Evolutionary conservation across 2,888 invertebrate genomes (phyloP).

Genomic region (Eumacrocentrus americanus): DNA sequence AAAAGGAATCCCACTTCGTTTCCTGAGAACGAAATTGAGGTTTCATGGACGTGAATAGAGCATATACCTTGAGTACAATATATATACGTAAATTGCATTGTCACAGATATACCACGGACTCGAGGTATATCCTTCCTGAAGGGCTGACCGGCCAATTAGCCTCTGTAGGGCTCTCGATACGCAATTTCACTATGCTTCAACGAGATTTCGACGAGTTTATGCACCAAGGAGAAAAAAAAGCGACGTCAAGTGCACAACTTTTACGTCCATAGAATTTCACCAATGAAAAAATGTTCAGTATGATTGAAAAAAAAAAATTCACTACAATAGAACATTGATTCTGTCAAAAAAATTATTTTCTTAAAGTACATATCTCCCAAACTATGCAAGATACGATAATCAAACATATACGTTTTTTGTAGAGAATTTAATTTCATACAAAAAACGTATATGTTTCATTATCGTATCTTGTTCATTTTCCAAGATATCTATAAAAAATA

Average conservation of each 20-base stretch:
- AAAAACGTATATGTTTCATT: no score
- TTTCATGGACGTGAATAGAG: constrained; percentile 37
- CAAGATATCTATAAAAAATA: no score
- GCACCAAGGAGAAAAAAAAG: neutral
- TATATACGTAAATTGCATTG: constrained; percentile 46
- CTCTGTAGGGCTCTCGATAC: constrained; percentile 47
- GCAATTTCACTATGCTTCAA: constrained; percentile 43
- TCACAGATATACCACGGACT: constrained; percentile 39
- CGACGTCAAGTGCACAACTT: neutral
- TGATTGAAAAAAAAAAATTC: neutral
- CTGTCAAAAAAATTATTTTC: neutral
- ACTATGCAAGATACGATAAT: no score
- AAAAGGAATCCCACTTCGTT: constrained; percentile 41
- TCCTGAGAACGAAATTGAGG: constrained; percentile 42
- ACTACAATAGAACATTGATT: neutral
- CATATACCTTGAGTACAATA: constrained; percentile 25
- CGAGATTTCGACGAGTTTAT: constrained; percentile 21
- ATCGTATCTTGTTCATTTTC: no score
- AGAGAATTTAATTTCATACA: no score
- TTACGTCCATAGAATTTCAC: neutral
- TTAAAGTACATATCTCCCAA: neutral
- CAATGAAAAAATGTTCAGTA: neutral
- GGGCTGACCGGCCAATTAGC: constrained; percentile 53
- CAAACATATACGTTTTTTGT: no score
- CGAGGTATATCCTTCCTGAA: constrained; percentile 28